Conservation (phyloP, 2,113 vertebrate species). For the Progne subis region DNA sequence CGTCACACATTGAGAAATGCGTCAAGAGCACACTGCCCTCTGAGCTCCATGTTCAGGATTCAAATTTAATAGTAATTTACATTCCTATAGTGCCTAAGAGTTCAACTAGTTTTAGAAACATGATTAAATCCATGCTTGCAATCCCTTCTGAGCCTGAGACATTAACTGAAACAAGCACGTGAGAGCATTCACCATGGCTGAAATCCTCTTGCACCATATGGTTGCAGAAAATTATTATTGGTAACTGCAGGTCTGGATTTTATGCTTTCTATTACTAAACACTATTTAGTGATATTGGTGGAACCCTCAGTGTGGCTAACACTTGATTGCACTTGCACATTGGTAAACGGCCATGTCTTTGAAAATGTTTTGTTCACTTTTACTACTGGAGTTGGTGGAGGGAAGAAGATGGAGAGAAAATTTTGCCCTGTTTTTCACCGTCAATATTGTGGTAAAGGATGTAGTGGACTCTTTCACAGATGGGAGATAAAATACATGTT, state of each 20-base stretch:
- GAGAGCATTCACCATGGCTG: background rate
- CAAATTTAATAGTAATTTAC: conserved; percentile 5
- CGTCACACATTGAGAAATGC: background rate
- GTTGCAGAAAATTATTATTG: background rate
- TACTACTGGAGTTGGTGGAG: background rate
- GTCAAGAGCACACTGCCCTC: background rate
- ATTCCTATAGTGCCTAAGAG: background rate
- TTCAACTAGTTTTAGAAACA: conserved; percentile 17
- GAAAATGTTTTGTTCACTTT: background rate
- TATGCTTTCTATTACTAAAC: background rate
- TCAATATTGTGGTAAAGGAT: background rate
- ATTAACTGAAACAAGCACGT: background rate
- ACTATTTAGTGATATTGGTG: background rate
- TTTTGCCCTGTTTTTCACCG: background rate
- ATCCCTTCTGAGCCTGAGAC: background rate
- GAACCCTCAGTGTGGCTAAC: background rate
- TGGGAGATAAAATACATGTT: background rate
- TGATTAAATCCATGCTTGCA: conserved; percentile 13
- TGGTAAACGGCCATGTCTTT: background rate
- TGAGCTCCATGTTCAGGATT: background rate
- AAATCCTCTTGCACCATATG: background rate
- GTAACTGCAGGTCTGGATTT: background rate
- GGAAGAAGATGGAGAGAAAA: background rate
- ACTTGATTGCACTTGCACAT: background rate
- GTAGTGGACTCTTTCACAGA: background rate